These are phyloP conservation scores for Esperia sulphurella DNA, from an alignment of 2,888 invertebrate species.

Conservation along the genomic window DNA sequence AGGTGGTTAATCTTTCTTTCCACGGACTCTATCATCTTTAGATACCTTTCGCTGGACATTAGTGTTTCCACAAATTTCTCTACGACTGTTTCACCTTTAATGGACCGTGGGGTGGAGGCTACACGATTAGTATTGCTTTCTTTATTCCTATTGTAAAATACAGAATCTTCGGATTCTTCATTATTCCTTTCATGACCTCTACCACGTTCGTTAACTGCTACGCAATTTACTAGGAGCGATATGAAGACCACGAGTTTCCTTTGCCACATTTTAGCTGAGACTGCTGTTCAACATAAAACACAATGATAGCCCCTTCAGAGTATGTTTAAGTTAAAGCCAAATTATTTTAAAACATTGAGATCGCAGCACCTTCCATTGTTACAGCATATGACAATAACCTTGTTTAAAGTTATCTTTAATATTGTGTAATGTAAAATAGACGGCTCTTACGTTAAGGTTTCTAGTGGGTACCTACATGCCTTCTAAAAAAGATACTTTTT, in stretches of 20 bases:
- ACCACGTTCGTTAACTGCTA: slow-evolving; percentile 13
- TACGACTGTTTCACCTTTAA: slow-evolving; percentile 41
- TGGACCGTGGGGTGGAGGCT: background rate
- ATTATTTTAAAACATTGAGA: slow-evolving; percentile 17
- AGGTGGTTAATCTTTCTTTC: slow-evolving; percentile 51
- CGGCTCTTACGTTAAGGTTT: background rate
- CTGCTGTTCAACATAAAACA: slow-evolving; percentile 9
- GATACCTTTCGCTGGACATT: slow-evolving; percentile 55
- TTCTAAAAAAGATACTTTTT: too few species aligned
- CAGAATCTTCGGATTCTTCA: slow-evolving; percentile 8
- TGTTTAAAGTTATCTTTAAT: background rate
- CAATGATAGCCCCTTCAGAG: slow-evolving; percentile 4
- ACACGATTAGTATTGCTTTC: background rate
- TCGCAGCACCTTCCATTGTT: slow-evolving; percentile 12
- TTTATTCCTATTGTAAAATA: slow-evolving; percentile 1
- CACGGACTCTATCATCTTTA: slow-evolving; percentile 55
- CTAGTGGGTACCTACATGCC: too few species aligned
- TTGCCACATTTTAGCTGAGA: slow-evolving; percentile 23
- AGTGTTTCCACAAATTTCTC: slow-evolving; percentile 63
- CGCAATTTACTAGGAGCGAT: slow-evolving; percentile 9
- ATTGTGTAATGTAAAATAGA: background rate
- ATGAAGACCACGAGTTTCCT: slow-evolving; percentile 13
- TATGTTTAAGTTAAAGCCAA: slow-evolving; percentile 16
- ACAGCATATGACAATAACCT: slow-evolving; percentile 12
- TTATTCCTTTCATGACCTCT: slow-evolving; percentile 9